Conservation (phyloP, 2,888 invertebrate species). For the Campaea margaritaria region DNA sequence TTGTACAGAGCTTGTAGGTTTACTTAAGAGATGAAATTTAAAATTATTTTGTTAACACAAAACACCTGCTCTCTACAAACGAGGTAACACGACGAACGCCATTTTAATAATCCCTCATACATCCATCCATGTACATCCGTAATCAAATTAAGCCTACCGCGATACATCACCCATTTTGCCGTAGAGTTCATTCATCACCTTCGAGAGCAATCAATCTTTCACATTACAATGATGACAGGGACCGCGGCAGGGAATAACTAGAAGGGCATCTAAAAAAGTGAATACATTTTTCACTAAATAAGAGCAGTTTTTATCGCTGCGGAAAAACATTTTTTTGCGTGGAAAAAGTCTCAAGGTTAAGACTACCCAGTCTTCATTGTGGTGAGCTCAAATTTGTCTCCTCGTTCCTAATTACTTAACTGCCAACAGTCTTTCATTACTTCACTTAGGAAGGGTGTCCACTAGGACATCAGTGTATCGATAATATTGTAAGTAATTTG, state of each 20-base stretch:
- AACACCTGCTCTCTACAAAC: background rate
- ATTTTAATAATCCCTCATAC: background rate
- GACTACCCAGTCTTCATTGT: too few relatives aligned
- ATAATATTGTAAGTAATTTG: too few relatives aligned
- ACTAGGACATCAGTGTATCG: too few relatives aligned
- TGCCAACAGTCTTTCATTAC: too few relatives aligned
- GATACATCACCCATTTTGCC: constrained; percentile 38
- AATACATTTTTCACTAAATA: too few relatives aligned
- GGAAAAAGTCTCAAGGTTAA: too few relatives aligned
- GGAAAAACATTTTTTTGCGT: too few relatives aligned
- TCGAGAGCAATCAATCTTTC: constrained; percentile 44
- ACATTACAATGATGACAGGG: constrained; percentile 37
- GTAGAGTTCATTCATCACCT: constrained; percentile 44
- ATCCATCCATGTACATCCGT: constrained; percentile 15
- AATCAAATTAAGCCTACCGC: constrained; percentile 34
- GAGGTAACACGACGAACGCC: background rate
- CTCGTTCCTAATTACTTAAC: too few relatives aligned
- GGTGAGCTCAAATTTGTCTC: too few relatives aligned
- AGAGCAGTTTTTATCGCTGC: too few relatives aligned
- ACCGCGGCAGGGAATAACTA: background rate
- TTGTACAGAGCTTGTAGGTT: too few relatives aligned
- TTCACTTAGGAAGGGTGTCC: too few relatives aligned
- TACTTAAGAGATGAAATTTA: background rate
- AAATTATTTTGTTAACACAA: background rate
- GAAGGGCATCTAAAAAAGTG: background rate